A percentile compares a stretch with the other conserved stretches of the same genome.
Conservation (phyloP, 2,888 invertebrate genomes). For the Parnassius orleans region DNA sequence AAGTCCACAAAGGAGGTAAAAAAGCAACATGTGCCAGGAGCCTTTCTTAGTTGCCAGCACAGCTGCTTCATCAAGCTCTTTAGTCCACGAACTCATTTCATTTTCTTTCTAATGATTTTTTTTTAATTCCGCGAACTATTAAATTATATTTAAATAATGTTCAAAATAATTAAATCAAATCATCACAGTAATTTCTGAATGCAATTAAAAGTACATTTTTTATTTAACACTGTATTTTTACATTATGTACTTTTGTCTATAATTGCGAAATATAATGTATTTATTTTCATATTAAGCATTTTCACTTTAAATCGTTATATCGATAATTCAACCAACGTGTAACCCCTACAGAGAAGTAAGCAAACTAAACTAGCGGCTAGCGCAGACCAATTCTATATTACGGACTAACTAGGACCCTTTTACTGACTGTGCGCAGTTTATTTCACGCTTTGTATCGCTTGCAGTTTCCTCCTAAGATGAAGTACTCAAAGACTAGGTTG, state of each 20-base stretch:
- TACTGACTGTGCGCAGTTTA: not conserved
- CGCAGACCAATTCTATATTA: too few species aligned
- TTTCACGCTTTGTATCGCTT: not conserved
- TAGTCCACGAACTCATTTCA: slow-evolving; percentile 64
- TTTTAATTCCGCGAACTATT: too few species aligned
- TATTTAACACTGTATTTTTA: not conserved
- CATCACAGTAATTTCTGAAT: not conserved
- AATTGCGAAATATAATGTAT: too few species aligned
- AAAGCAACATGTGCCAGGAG: slow-evolving; percentile 82
- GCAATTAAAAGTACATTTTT: not conserved
- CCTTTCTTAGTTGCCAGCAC: slow-evolving; percentile 83
- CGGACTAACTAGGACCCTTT: too few species aligned
- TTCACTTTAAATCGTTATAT: not conserved
- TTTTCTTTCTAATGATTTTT: not conserved
- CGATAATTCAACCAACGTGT: not conserved
- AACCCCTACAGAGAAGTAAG: not conserved
- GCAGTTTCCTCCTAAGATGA: too few species aligned
- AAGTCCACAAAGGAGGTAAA: slow-evolving; percentile 83
- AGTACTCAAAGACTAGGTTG: too few species aligned
- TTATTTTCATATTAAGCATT: not conserved
- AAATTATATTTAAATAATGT: too few species aligned
- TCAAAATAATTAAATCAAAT: not conserved
- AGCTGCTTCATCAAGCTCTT: slow-evolving; percentile 80
- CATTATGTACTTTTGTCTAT: too few species aligned
- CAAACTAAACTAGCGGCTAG: not conserved